Evolutionary conservation across 2,888 invertebrate genomes (phyloP), one percentile per base, ranked within the genome.

Genomic region (Drosophila acutilabella): DNA sequence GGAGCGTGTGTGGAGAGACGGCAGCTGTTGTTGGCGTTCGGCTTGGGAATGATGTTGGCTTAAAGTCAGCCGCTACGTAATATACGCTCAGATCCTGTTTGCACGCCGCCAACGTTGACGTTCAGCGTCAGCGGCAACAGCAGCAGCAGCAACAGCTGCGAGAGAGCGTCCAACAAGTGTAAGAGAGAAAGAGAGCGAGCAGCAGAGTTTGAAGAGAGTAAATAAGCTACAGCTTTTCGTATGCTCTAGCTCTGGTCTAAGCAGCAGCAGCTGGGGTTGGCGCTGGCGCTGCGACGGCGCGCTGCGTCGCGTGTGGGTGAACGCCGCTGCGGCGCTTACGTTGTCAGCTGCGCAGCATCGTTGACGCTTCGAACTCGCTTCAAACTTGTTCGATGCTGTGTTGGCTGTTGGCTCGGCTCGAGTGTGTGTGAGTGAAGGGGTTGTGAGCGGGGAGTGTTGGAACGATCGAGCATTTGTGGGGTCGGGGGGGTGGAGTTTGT

Each of bases 21-120:
- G 71, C 73, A 71, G 69, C 75, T 75, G 74, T 74, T 73, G 82
- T 77, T 78, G 85, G 79, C 87, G 84, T 77, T 80, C 85, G 78
- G 77, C 81, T 85, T 79, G 78, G 79, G 78, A 90, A 90, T 90
- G 90, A 90, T 89, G 90, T 89, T 90, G 90, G 90, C 90, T 90
- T 85, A 89, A 90, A 90, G 90, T 89, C 78, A 79, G 77, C 72
- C 81, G 83, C 90, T 83, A 90, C 87, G 89, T 90, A 90, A 89
- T 90, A 90, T 89, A 89, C 88, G 77, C 87, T 84, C 88, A 81
- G 89, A 90, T 89, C 90, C 90, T 89, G 90, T 89, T 90, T 90
- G 81, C 88, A 89, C 79, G 87, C 86, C 58, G 86, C 68, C 80
- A 51, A 33, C 81, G 79, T 67, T 56, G 13, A 33, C 81, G 76